Evolutionary conservation across 1,140 invertebrate genomes (phyloP), one percentile per base, ranked within the genome.

Genomic region (Zelostemma sp.): DNA sequence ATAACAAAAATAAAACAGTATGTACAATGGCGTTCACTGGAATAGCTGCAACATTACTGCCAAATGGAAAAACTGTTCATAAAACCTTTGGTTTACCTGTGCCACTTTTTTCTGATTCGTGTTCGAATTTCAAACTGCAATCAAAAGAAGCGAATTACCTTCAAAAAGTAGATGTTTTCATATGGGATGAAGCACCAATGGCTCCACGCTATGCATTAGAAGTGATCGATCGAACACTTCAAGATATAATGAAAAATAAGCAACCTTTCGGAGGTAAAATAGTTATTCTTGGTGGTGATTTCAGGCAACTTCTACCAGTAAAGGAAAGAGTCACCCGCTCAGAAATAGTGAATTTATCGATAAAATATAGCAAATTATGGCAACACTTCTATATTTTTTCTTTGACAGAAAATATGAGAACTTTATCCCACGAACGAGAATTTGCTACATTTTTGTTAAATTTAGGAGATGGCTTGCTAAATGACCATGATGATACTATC

Each of bases 241-340:
- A 58, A 38, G 62, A 67, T 40, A 19, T 74, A 16, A 50, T 56
- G 54, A 45, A 51, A 41, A 1, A 47, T 6, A n/a, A n/a, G n/a
- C n/a, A n/a, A n/a, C 69, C 51, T 6, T 75, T 77, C 28, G 75
- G 73, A 1, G 73, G 65, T 14, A 67, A 76, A 65, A 43, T 56
- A 16, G 5, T 76, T 1, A 18, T 78, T 6, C 54, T 72, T n/a
- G 68, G 60, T 6, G 73, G 70, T n/a, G 72, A 75, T 55, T 72
- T 75, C 54, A 12, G 67, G 16, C 72, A 76, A 67, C 18, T 59
- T 8, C 45, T 74, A 2, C 74, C 76, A 11, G 62, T 78, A 6
- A 64, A 62, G 25, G 14, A 31, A 49, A 11, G 19, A 49, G 25
- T 1, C 1, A 49, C 47, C 14, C 17, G 12, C 5, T 12, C 6